phyloP scores from a whole-genome alignment of 2,888 invertebrate species.

The Laothoe populi region DNA sequence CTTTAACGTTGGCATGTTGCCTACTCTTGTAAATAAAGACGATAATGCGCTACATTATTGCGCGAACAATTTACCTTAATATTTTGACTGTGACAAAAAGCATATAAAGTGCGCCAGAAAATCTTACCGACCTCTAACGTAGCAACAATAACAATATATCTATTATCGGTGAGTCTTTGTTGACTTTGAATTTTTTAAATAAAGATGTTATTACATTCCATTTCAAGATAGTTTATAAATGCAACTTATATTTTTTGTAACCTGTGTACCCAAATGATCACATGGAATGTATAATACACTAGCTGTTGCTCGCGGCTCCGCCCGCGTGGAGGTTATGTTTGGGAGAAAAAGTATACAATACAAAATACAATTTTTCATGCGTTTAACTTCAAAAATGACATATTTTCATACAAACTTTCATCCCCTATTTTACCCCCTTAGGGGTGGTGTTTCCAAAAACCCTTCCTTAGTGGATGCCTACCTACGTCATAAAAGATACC shows the following conservation, averaged over 20 bases:
- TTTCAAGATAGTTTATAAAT: not conserved
- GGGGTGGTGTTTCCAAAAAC: too few species aligned
- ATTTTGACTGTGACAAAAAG: conserved; percentile 48
- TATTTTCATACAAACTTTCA: too few species aligned
- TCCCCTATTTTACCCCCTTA: too few species aligned
- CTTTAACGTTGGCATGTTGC: conserved; percentile 64
- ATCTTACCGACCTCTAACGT: not conserved
- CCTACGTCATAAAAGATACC: too few species aligned
- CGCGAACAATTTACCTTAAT: conserved; percentile 58
- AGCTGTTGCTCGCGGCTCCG: too few species aligned
- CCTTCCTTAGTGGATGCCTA: too few species aligned
- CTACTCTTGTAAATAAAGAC: conserved; percentile 42
- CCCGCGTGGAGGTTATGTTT: too few species aligned
- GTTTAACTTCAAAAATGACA: too few species aligned
- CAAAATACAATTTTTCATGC: too few species aligned
- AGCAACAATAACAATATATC: conserved; percentile 1
- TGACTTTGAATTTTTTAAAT: conserved; percentile 22
- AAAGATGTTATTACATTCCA: conserved; percentile 26
- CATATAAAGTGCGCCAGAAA: conserved; percentile 24
- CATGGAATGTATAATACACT: too few species aligned
- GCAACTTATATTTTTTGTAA: not conserved
- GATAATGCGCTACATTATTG: conserved; percentile 58
- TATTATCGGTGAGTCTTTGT: conserved; percentile 1
- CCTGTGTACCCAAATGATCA: not conserved
- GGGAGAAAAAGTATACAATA: too few species aligned